phyloP scores from a whole-genome alignment of 2,797 vertebrate genomes.

The Kryptolebias ocellatus region DNA sequence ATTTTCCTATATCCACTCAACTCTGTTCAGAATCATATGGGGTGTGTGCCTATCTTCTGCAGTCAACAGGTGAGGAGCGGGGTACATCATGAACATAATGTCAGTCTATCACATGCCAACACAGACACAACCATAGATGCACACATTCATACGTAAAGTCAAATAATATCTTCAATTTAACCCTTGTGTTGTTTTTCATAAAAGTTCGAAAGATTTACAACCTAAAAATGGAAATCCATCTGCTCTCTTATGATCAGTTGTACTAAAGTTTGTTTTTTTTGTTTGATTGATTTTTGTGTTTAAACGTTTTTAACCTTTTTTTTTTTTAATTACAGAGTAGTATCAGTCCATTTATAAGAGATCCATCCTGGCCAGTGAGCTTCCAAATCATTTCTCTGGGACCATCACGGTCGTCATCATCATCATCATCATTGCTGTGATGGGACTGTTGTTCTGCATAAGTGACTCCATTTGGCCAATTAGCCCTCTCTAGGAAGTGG shows the following conservation, averaged over 20 bases:
- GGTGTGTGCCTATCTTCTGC: too few species aligned
- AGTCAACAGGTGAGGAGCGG: too few species aligned
- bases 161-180: too few species aligned
- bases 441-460: conserved; percentile 70
- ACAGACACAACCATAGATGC: too few species aligned
- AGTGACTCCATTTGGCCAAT: conserved; percentile 77
- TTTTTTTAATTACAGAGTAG: conserved; percentile 9
- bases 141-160: too few species aligned
- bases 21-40: too few species aligned
- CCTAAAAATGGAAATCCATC: conserved; percentile 26
- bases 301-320: conserved; percentile 14
- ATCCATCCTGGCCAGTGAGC: conserved; percentile 29
- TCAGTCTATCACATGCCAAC: too few species aligned
- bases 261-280: neutral
- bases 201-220: conserved; percentile 1
- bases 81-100: too few species aligned
- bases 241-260: conserved; percentile 10
- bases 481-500: conserved; percentile 62
- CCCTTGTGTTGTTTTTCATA: neutral
- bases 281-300: too few species aligned
- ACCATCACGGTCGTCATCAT: conserved; percentile 36
- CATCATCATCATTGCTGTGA: conserved; percentile 57
- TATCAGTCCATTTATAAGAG: conserved; percentile 4
- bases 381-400: conserved; percentile 34
- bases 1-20: too few species aligned